Base-by-base conservation (phyloP, 2,797 vertebrate species). In the Rhinella marina region DNA sequence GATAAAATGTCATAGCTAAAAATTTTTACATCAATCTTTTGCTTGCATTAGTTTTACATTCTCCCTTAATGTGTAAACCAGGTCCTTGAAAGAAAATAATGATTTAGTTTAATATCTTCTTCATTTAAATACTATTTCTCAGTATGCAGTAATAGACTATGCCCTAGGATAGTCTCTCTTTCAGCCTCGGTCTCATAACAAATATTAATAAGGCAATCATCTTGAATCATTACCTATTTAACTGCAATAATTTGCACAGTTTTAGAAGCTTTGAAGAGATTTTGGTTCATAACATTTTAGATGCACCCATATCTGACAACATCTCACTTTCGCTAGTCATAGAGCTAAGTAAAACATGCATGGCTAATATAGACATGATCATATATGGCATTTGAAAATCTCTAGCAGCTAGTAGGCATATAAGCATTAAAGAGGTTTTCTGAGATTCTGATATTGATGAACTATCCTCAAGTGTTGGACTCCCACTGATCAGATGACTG, bases 71-170 rank as follows among this genome's bases (percentile, higher is more conserved):
- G 57, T 84, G 59, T 29, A 61, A 52, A 9, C 16, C 13, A 84
- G 29, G 64, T 80, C 52, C 76, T 72, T 48, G 19, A 84, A 88
- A 64, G 56, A 80, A 84, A 80, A 56, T 68, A 80, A 80, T 80
- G 84, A 80, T 84, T 88, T 80, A 72, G 29, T 72, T 80, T 80
- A 61, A 68, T 56, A 61, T 80, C 27, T 84, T 78, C 29, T 78
- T 59, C 68, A n/a, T 9, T n/a, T 25, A 57, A 59, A 84, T 17
- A 62, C 19, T 10, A 21, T 2, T 62, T 62, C 62, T 62, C 56
- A 62, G 66, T 52, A 29, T 82, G 21, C n/a, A 17, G 14, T 56
- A 25, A 75, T 59, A 29, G 21, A 14, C 25, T 25, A 19, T 70
- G 27, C 59, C 23, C 8, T 23, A 29, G 23, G 14, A 80, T 70